Conservation (phyloP, 2,797 vertebrate genomes). For the Tragopan temminckii region DNA sequence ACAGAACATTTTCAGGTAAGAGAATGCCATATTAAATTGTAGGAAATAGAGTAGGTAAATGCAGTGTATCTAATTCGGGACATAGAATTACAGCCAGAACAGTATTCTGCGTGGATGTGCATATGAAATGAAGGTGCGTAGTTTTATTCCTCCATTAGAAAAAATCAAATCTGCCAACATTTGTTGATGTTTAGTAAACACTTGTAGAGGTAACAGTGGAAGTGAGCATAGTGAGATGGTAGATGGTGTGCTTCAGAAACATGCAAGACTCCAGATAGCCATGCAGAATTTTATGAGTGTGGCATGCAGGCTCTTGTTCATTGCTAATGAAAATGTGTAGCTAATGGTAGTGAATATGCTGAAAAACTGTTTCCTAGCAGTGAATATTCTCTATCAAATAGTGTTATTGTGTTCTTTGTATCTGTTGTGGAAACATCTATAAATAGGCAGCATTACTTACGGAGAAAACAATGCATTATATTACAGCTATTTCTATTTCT, state of each 20-base stretch:
- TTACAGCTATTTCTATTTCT: background rate
- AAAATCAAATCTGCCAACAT: background rate
- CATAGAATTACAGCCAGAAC: background rate
- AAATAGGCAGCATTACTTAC: too few species aligned
- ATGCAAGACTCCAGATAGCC: background rate
- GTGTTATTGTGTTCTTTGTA: background rate
- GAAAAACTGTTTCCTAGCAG: background rate
- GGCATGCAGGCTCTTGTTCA: background rate
- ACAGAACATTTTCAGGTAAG: background rate
- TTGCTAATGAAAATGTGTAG: background rate
- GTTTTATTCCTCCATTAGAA: background rate
- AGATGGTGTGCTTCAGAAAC: background rate
- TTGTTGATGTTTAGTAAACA: background rate
- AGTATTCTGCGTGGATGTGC: rapidly evolving
- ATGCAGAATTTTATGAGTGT: too few species aligned
- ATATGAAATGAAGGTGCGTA: background rate
- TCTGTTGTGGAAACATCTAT: background rate
- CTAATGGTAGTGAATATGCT: background rate
- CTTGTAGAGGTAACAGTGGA: background rate
- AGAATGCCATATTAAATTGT: background rate
- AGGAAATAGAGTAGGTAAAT: background rate
- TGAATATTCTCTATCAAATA: background rate
- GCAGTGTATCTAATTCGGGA: background rate
- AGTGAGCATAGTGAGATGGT: background rate
- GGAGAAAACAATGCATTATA: background rate